Percentiles rank a stretch among this genome's conserved stretches.
Evolutionary conservation across 2,113 vertebrate species (phyloP).

Genomic region (Chascanopsetta lugubris): DNA sequence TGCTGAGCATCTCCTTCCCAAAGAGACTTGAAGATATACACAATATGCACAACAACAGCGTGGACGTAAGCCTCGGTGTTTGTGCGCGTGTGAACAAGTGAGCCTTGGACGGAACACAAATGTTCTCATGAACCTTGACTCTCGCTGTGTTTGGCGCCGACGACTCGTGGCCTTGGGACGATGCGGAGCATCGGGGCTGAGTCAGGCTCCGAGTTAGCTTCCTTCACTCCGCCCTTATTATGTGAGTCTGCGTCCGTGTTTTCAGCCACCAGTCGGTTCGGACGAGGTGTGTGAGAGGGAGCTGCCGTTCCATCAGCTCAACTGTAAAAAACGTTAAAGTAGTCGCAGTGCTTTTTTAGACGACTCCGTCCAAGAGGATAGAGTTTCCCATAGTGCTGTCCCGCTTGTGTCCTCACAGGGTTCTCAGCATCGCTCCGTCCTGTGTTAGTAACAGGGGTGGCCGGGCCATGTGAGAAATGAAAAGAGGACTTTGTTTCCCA

Average conservation of each 20-base stretch:
- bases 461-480: conserved; percentile 73
- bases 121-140: conserved; percentile 71
- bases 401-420: conserved; percentile 42
- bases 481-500: conserved; percentile 70
- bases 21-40: neutral
- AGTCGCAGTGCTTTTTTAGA: conserved; percentile 11
- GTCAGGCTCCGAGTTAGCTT: conserved; percentile 37
- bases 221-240: neutral
- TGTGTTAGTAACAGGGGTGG: conserved; percentile 65
- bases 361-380: conserved; percentile 15
- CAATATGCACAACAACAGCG: neutral
- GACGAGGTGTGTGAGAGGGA: neutral
- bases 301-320: neutral
- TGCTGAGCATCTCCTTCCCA: neutral
- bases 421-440: conserved; percentile 66
- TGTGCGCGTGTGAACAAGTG: conserved; percentile 16
- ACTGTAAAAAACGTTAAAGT: neutral
- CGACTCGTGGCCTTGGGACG: conserved; percentile 46
- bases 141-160: conserved; percentile 48
- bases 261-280: neutral
- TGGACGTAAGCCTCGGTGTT: neutral
- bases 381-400: conserved; percentile 54
- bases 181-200: conserved; percentile 45
- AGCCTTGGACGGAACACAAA: conserved; percentile 29
- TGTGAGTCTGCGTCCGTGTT: conserved; percentile 2